Conservation (phyloP, 2,113 vertebrate species). For the Hydrochoerus hydrochaeris region DNA sequence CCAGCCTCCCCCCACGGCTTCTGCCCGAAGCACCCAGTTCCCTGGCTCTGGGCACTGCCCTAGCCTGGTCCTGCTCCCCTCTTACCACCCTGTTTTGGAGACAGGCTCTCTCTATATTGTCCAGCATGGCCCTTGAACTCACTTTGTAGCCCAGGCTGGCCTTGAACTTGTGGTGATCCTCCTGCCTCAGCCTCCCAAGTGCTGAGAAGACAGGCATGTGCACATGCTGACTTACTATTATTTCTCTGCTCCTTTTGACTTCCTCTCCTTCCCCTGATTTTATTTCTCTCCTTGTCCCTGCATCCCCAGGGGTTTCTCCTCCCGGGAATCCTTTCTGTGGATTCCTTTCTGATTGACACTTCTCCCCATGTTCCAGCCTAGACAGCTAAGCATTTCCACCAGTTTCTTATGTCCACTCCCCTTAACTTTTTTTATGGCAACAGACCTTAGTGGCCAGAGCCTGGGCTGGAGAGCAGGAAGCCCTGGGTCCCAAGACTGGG, state of each 20-base stretch:
- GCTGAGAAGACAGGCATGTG: not conserved
- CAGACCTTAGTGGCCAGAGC: not conserved
- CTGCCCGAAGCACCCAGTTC: not conserved
- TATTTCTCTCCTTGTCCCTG: not conserved
- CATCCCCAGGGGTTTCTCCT: not conserved
- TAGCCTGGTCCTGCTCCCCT: not conserved
- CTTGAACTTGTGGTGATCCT: not conserved
- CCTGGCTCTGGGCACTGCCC: not conserved
- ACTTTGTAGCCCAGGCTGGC: not conserved
- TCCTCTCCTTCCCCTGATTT: not conserved
- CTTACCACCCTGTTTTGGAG: not conserved
- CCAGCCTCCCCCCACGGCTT: not conserved
- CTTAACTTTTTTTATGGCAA: slow-evolving; percentile 12
- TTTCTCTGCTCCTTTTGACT: not conserved
- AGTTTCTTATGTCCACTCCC: not conserved
- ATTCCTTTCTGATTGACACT: not conserved
- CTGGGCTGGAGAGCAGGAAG: not conserved
- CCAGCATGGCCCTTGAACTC: not conserved
- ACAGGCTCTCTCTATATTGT: not conserved
- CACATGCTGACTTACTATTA: not conserved
- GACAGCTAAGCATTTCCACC: not conserved
- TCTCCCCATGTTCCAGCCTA: not conserved
- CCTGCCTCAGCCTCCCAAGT: not conserved
- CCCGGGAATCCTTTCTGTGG: not conserved
- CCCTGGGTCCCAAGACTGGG: not conserved